Conservation (phyloP, 2,797 vertebrate genomes). For the Malurus splendens region DNA sequence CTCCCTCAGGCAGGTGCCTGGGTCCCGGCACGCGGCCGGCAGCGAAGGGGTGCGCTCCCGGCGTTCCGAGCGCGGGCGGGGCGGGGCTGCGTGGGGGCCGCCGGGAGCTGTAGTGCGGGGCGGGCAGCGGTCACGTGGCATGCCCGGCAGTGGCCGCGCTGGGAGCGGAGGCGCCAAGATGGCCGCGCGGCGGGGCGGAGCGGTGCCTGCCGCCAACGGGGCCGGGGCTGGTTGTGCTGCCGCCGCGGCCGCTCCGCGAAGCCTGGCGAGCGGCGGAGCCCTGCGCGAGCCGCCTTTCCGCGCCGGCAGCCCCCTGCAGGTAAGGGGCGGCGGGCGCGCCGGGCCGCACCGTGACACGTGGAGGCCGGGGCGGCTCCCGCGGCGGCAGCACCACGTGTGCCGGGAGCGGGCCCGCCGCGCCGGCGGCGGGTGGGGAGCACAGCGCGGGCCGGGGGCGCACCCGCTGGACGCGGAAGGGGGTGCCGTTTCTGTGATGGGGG, state of each 20-base stretch:
- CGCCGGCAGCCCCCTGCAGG: not conserved
- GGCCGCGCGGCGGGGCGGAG: slow-evolving; percentile 20
- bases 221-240: not conserved
- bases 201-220: not conserved
- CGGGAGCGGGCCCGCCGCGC: not conserved
- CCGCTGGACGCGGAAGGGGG: not conserved
- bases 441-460: rapidly evolving
- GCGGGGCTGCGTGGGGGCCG: not conserved
- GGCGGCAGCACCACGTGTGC: slow-evolving; percentile 15
- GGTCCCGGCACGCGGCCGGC: rapidly evolving
- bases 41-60: not conserved
- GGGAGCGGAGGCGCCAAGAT: slow-evolving; percentile 6
- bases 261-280: not conserved
- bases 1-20: rapidly evolving
- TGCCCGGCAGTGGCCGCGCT: not conserved
- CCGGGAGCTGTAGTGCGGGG: not conserved
- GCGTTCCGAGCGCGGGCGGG: not conserved
- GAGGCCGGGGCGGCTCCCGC: slow-evolving; percentile 35
- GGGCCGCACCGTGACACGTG: not conserved
- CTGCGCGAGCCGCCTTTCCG: not conserved
- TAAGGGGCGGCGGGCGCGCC: not conserved
- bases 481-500: not conserved
- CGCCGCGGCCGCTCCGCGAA: not conserved
- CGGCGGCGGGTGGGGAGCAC: not conserved
- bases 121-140: not conserved